These are phyloP conservation scores for Clanis bilineata DNA, from an alignment of 2,888 invertebrate species.

Conservation along the genomic window DNA sequence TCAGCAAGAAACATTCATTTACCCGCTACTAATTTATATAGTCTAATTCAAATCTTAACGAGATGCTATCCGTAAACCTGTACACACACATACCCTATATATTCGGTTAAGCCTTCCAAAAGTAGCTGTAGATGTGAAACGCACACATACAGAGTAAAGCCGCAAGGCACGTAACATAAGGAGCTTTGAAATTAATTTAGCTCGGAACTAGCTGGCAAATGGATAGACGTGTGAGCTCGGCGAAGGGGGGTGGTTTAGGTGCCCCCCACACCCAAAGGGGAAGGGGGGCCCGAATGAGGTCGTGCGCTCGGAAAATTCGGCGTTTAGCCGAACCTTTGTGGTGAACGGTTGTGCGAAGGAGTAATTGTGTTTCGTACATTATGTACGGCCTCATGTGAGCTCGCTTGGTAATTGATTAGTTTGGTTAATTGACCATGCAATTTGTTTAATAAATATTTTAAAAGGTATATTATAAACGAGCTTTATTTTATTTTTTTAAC, in stretches of 20 bases:
- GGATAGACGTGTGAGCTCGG: conserved; percentile 81
- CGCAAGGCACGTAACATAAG: conserved; percentile 83
- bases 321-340: conserved; percentile 79
- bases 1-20: conserved; percentile 46
- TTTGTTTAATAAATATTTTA: neutral
- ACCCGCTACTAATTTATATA: conserved; percentile 71
- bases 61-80: conserved; percentile 70
- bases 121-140: conserved; percentile 60
- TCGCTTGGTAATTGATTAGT: neutral
- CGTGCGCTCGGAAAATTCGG: conserved; percentile 71
- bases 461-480: neutral
- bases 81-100: conserved; percentile 45
- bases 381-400: conserved; percentile 19
- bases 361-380: conserved; percentile 64
- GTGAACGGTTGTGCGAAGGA: conserved; percentile 68
- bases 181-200: conserved; percentile 83
- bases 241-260: conserved; percentile 47
- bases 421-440: neutral
- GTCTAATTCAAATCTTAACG: conserved; percentile 76
- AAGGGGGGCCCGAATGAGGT: conserved; percentile 34
- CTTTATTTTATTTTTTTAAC: no score
- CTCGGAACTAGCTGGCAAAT: conserved; percentile 83
- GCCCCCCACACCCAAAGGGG: conserved; percentile 35
- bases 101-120: conserved; percentile 76
- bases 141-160: conserved; percentile 72